Conservation (phyloP, 2,113 vertebrate species). For the Rhinolophus sinicus region DNA sequence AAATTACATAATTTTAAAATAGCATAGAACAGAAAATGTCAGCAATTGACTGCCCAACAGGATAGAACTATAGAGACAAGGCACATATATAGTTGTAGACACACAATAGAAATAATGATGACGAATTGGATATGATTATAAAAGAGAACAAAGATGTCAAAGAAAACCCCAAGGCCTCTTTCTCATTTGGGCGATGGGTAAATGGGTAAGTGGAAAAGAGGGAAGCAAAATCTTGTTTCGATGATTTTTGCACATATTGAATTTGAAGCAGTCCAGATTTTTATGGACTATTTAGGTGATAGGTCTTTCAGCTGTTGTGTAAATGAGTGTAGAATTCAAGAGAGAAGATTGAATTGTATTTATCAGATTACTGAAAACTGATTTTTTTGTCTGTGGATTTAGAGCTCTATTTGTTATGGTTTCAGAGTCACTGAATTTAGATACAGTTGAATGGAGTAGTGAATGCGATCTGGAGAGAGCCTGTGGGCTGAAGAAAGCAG, state of each 20-base stretch:
- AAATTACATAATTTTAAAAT: slow-evolving; percentile 9
- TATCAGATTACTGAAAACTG: not conserved
- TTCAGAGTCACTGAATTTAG: not conserved
- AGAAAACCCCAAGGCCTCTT: not conserved
- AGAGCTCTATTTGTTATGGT: not conserved
- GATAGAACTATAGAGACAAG: not conserved
- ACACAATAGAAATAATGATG: not conserved
- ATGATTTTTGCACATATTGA: not conserved
- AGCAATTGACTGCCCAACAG: not conserved
- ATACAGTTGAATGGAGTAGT: not conserved
- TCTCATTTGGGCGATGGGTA: not conserved
- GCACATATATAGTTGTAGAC: not conserved
- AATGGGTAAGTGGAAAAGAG: not conserved
- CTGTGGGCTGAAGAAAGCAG: not conserved
- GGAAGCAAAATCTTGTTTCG: not conserved
- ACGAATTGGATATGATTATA: not conserved
- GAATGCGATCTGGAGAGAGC: not conserved
- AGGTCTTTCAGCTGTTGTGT: not conserved
- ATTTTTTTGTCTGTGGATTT: not conserved
- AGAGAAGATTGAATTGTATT: not conserved
- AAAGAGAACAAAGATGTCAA: not conserved
- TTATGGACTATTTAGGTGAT: not conserved
- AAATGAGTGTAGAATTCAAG: not conserved
- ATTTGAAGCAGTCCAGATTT: not conserved
- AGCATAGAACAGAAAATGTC: not conserved